Conservation (phyloP, 1,140 invertebrate genomes). For the Ctenoplectra terminalis region DNA sequence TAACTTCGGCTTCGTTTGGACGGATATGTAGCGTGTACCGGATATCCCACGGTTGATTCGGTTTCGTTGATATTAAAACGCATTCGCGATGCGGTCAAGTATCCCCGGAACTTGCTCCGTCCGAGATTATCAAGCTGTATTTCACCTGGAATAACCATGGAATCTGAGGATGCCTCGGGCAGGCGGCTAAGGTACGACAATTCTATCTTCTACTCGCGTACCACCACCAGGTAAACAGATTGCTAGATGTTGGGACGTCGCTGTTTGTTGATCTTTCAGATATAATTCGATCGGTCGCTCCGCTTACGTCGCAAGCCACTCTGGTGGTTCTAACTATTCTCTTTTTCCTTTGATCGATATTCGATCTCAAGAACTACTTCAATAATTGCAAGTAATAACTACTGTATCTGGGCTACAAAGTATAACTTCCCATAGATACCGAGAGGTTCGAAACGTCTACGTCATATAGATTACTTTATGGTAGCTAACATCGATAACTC, state of each 20-base stretch:
- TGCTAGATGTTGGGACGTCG: constrained; percentile 32
- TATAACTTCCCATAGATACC: too few species aligned
- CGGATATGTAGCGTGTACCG: background rate
- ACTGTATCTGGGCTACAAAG: too few species aligned
- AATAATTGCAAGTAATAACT: background rate
- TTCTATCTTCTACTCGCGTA: constrained; percentile 13
- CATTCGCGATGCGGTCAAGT: background rate
- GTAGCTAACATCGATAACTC: too few species aligned
- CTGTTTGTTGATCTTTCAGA: constrained; percentile 7
- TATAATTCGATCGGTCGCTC: background rate
- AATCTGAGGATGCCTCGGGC: background rate
- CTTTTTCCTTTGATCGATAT: background rate
- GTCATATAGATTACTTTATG: too few species aligned
- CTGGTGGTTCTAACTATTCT: background rate
- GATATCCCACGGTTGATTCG: background rate
- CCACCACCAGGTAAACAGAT: constrained; percentile 11
- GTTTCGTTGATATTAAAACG: background rate
- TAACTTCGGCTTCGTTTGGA: background rate
- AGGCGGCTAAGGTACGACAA: constrained; percentile 12
- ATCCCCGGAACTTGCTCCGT: background rate
- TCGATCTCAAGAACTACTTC: background rate
- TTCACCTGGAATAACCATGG: constrained; percentile 15
- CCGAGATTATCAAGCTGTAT: constrained; percentile 7
- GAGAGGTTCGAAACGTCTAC: too few species aligned
- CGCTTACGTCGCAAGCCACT: background rate